Percentiles rank a stretch among this genome's conserved stretches.
Evolutionary conservation across 2,113 vertebrate genomes (phyloP).

Genomic region (Xiphophorus maculatus): DNA sequence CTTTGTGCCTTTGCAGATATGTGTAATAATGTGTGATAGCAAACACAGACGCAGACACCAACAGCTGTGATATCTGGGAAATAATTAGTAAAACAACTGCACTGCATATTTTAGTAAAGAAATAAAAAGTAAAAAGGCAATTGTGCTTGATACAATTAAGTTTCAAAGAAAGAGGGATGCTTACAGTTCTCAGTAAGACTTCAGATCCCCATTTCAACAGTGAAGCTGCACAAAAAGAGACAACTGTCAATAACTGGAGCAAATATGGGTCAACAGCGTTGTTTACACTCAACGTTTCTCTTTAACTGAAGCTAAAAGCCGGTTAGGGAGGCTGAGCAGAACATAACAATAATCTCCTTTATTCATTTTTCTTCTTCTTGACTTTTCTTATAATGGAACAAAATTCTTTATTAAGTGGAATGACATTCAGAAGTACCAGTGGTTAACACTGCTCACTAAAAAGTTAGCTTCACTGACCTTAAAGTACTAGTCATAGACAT

Average conservation of each 20-base stretch:
- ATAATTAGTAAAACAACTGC: neutral
- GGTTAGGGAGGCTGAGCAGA: no score
- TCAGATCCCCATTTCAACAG: neutral
- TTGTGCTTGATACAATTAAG: neutral
- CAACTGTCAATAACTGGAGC: neutral
- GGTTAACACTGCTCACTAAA: no score
- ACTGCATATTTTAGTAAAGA: neutral
- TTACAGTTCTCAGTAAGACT: neutral
- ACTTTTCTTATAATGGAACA: no score
- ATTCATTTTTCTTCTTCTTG: no score
- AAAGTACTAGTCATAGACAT: no score
- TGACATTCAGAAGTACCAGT: no score
- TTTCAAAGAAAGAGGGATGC: neutral
- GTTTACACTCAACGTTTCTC: no score
- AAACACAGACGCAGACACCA: neutral
- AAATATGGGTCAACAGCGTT: no score
- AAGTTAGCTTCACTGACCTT: no score
- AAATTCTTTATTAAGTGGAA: no score
- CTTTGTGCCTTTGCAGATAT: conserved; percentile 1
- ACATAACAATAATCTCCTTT: no score
- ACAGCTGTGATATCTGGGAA: neutral
- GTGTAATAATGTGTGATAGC: neutral
- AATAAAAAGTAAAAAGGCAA: neutral
- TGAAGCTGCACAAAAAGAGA: neutral
- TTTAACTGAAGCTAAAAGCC: no score